A percentile compares a stretch with the other conserved stretches of the same genome.
These are phyloP conservation scores for Junco hyemalis DNA, from an alignment of 2,113 vertebrate genomes.

Conservation along the genomic window DNA sequence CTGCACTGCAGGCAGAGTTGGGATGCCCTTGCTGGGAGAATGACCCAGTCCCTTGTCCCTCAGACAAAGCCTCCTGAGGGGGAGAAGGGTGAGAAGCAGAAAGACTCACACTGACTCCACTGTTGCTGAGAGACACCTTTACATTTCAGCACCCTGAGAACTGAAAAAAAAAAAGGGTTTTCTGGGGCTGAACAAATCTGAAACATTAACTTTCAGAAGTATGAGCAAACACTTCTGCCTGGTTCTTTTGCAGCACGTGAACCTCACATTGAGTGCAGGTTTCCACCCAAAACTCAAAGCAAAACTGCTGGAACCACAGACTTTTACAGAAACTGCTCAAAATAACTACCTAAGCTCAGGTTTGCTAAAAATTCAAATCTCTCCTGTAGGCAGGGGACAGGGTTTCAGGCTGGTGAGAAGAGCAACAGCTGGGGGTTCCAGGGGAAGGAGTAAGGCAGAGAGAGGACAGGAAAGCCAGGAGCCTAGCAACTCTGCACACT, in stretches of 20 bases:
- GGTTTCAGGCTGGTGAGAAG: neutral
- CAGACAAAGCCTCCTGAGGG: neutral
- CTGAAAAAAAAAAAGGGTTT: neutral
- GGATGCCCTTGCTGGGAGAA: neutral
- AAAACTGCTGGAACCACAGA: neutral
- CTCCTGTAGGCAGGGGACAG: neutral
- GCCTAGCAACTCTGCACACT: neutral
- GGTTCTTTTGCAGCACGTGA: neutral
- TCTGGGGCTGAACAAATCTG: neutral
- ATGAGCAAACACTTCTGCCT: neutral
- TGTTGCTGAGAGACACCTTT: neutral
- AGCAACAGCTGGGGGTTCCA: neutral
- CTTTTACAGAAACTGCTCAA: neutral
- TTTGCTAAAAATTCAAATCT: neutral
- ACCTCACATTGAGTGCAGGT: neutral
- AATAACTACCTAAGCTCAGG: neutral
- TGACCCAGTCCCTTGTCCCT: neutral
- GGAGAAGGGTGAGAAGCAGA: neutral
- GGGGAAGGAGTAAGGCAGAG: neutral
- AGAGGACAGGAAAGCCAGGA: neutral
- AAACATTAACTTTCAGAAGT: conserved; percentile 4
- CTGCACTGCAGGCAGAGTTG: neutral
- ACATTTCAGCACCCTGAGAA: neutral
- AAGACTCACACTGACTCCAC: neutral
- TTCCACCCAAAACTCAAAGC: conserved; percentile 1